Evolutionary conservation across 2,113 vertebrate species (phyloP), one percentile per base, ranked within the genome.

Genomic region (Chaetodon auriga): DNA sequence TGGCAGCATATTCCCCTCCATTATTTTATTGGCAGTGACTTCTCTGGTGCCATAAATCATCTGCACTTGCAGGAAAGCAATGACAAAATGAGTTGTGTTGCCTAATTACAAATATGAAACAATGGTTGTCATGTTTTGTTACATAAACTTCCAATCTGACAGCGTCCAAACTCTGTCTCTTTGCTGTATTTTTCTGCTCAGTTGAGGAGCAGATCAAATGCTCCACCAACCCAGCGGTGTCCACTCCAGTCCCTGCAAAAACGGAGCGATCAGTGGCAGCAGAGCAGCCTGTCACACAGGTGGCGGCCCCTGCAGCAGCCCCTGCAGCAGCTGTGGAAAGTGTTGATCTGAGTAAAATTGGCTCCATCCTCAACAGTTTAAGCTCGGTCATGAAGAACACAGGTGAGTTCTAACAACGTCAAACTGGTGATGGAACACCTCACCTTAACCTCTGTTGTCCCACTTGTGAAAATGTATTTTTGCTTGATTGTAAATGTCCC

Each of bases 311-410:
- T 51, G 83, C 19, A n/a, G 7, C 78, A 6, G 0, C 83, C 5
- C 58, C 83, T 19, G 55, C 62, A 46, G 78, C 86, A 30, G 30
- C 95, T 82, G 84, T 97, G 66, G 96, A 96, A 87, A 96, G 95
- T 12, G 96, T 99, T 65, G 97, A 99, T 92, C 91, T 99, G 89
- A 95, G 96, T 43, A 99, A 99, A 94, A 99, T 99, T 89, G 97
- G 97, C 91, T 98, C 97, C 90, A 97, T 99, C 71, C 96, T 99
- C 35, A 99, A 96, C 95, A 99, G 96, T 76, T 86, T 99, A 49
- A 97, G 96, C 0, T 97, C 97, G 0, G 97, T 95, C n/a, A 97
- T 97, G 94, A 99, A 99, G 87, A 97, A 91, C 68, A 96, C 97
- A 89, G 97, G 98, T 98, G 94, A 96, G 97, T 30, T 57, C 41